phyloP scores from a whole-genome alignment of 2,797 vertebrate species.

The Limosa lapponica region DNA sequence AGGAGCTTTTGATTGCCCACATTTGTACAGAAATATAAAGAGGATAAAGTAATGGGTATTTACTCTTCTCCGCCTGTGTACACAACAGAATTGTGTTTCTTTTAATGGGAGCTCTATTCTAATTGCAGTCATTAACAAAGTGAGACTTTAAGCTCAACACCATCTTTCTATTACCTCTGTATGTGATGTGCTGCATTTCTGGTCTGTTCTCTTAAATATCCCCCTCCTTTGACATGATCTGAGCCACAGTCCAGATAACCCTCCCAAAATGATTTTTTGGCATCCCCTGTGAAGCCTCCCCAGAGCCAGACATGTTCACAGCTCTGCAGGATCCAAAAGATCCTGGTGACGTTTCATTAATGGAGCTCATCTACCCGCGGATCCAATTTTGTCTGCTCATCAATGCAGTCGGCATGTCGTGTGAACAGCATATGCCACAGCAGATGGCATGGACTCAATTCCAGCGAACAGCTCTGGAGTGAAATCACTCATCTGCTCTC shows the following conservation, averaged over 20 bases:
- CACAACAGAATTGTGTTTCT: slow-evolving; percentile 3
- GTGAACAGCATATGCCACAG: slow-evolving; percentile 57
- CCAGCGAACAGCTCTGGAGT: slow-evolving; percentile 8
- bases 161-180: neutral
- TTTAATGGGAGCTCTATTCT: slow-evolving; percentile 24
- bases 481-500: slow-evolving; percentile 41
- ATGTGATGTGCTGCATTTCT: neutral
- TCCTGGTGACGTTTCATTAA: neutral
- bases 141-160: neutral
- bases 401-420: slow-evolving; percentile 6
- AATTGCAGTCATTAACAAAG: slow-evolving; percentile 54
- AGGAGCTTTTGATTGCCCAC: neutral
- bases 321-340: neutral
- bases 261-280: neutral
- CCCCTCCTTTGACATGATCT: neutral
- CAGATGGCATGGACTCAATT: slow-evolving; percentile 68
- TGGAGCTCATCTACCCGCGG: neutral
- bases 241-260: rapidly evolving
- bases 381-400: slow-evolving; percentile 18
- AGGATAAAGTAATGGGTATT: slow-evolving; percentile 55
- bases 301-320: neutral
- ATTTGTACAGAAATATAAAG: neutral
- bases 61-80: slow-evolving; percentile 48
- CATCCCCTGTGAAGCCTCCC: neutral
- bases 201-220: neutral